phyloP scores from a whole-genome alignment of 2,888 invertebrate species.

The Gymnoscelis rufifasciata region DNA sequence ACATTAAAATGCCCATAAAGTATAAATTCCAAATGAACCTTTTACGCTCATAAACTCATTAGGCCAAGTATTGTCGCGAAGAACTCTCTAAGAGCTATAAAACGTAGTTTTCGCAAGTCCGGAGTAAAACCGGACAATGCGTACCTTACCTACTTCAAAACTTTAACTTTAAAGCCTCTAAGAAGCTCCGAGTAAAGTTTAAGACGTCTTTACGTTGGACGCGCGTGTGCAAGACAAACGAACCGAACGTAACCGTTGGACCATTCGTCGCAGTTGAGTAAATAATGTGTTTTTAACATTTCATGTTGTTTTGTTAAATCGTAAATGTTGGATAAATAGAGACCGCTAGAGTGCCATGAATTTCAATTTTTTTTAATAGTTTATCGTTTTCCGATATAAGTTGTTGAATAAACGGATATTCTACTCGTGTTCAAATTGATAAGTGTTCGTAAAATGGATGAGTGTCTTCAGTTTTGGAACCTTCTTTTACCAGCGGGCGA shows the following conservation, averaged over 20 bases:
- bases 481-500: constrained; percentile 69
- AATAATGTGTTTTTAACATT: constrained; percentile 79
- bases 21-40: constrained; percentile 28
- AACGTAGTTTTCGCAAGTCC: constrained; percentile 43
- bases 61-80: constrained; percentile 48
- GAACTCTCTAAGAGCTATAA: constrained; percentile 51
- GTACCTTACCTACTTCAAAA: constrained; percentile 36
- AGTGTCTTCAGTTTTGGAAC: constrained; percentile 67
- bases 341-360: constrained; percentile 55
- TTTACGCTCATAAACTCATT: constrained; percentile 63
- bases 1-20: too few relatives aligned
- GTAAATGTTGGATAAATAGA: constrained; percentile 76
- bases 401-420: too few relatives aligned
- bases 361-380: too few relatives aligned
- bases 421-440: too few relatives aligned
- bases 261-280: constrained; percentile 76
- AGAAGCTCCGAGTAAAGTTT: constrained; percentile 25
- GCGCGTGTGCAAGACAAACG: constrained; percentile 74
- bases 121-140: constrained; percentile 55
- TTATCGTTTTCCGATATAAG: too few relatives aligned
- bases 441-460: constrained; percentile 75
- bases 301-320: constrained; percentile 79
- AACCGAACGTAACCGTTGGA: constrained; percentile 64
- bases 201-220: constrained; percentile 44
- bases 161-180: constrained; percentile 2